phyloP scores from a whole-genome alignment of 2,888 invertebrate genomes.

The Drosophila peninsularis region DNA sequence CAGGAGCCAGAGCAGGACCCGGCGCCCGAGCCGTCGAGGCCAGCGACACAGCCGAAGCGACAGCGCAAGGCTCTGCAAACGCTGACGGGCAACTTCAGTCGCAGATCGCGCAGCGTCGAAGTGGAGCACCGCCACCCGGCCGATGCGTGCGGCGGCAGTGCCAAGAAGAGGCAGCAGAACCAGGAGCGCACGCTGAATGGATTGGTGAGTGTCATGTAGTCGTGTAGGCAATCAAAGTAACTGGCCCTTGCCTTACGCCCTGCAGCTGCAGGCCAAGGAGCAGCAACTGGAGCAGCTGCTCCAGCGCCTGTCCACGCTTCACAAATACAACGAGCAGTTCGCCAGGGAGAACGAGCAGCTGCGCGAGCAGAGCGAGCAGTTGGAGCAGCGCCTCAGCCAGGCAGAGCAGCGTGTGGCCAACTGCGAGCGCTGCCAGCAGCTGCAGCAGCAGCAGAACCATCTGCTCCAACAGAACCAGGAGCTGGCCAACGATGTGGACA shows the following conservation, averaged over 20 bases:
- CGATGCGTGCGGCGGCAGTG: slow-evolving; percentile 7
- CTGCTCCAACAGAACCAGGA: slow-evolving; percentile 86
- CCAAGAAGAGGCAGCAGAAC: slow-evolving; percentile 44
- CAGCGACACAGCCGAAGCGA: slow-evolving; percentile 46
- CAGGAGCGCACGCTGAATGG: slow-evolving; percentile 75
- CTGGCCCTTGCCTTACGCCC: fast-evolving
- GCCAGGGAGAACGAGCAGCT: slow-evolving; percentile 87
- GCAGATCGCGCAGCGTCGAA: slow-evolving; percentile 81
- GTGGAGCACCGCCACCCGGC: slow-evolving; percentile 47
- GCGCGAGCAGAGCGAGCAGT: slow-evolving; percentile 85
- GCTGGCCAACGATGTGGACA: slow-evolving; percentile 88
- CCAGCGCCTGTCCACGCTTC: slow-evolving; percentile 87
- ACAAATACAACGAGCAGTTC: slow-evolving; percentile 87
- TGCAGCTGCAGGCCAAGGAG: slow-evolving; percentile 87
- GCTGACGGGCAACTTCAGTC: slow-evolving; percentile 80
- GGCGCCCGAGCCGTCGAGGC: slow-evolving; percentile 7
- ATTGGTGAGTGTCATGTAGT: slow-evolving; percentile 60
- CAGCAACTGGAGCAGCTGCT: slow-evolving; percentile 87
- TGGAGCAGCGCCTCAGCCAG: slow-evolving; percentile 86
- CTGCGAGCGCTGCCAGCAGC: slow-evolving; percentile 81
- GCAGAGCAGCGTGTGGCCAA: slow-evolving; percentile 80
- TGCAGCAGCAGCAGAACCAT: slow-evolving; percentile 54
- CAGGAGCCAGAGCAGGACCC: slow-evolving; percentile 27
- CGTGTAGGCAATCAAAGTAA: no score
- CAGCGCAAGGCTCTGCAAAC: slow-evolving; percentile 74